phyloP scores from a whole-genome alignment of 2,888 invertebrate genomes.

The Smittia aterrima region DNA sequence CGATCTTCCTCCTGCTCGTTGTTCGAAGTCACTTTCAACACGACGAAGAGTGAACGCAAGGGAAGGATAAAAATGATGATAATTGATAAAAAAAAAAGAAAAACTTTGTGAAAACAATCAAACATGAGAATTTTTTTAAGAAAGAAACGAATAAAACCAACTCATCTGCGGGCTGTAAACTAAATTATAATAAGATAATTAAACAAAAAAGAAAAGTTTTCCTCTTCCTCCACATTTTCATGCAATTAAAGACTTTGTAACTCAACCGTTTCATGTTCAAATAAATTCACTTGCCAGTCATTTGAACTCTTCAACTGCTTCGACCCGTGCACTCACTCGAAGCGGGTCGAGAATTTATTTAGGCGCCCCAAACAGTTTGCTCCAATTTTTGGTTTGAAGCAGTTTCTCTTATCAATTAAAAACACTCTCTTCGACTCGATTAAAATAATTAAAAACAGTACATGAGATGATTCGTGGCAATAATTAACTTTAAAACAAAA shows the following conservation, averaged over 20 bases:
- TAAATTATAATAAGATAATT: conserved; percentile 33
- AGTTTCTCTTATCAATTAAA: neutral
- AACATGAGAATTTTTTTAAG: neutral
- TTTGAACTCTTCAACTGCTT: conserved; percentile 3
- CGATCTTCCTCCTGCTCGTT: neutral
- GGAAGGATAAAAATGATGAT: neutral
- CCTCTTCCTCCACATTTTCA: neutral
- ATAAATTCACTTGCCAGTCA: conserved; percentile 1
- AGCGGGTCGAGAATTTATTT: too few species aligned
- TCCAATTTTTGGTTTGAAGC: too few species aligned
- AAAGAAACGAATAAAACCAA: conserved; percentile 22
- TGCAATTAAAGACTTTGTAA: neutral
- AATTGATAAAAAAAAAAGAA: neutral
- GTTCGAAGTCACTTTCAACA: neutral
- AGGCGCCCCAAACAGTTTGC: too few species aligned
- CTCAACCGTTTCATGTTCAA: conserved; percentile 8
- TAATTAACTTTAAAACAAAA: conserved; percentile 37
- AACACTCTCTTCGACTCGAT: neutral
- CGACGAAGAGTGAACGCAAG: neutral
- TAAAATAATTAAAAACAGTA: neutral
- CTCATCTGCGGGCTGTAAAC: conserved; percentile 42
- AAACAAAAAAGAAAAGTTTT: conserved; percentile 6
- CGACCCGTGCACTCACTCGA: too few species aligned
- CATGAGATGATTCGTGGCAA: conserved; percentile 33
- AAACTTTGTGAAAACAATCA: conserved; percentile 6